Base-by-base conservation (phyloP, 37 sponge, comb jelly and placozoan species). In the Mnemiopsis leidyi region DNA sequence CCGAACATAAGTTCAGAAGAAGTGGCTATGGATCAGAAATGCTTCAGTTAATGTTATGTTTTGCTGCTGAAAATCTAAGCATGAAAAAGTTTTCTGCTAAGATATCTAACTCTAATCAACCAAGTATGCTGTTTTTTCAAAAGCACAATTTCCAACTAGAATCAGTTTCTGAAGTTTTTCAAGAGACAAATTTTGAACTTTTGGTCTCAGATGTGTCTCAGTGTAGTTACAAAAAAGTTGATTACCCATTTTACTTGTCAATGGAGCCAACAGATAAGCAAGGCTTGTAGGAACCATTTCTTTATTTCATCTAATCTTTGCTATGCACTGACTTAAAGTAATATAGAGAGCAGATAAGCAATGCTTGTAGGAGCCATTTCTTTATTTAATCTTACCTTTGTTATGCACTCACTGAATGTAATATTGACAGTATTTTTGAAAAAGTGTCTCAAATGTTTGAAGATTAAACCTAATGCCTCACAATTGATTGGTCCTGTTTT, bases 41-140 rank as follows among this genome's bases (percentile, higher is more conserved):
- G 29, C 35, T 85, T 35, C 13, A 23, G 48, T 39, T 85, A n/a
- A 40, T 85, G 90, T 5, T 85, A 25, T 23, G 61, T 3, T 85
- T n/a, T 40, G 90, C 90, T 40, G 90, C 48, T 0, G 28, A 38
- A 18, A 38, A 85, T 21, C 24, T 85, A n/a, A 38, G 23, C 61
- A 39, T 85, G 0, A n/a, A 18, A n/a, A 39, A 21, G 39, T 85
- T 85, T 33, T 85, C 90, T 32, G 90, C 90, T 0, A 85, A 85
- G 29, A 85, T 85, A 32, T 39, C 90, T 23, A 38, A 85, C 5
- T 40, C 90, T 23, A 85, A 85, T 26, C 16, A 3, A 23, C 29
- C 48, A 29, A 85, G 90, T 38, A 39, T 85, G 48, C 38, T 24
- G 0, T 85, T 85, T 26, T 85, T 85, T 23, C 25, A 85, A 26